Evolutionary conservation across 2,888 invertebrate genomes (phyloP).

Genomic region (Linnaemya vulpina): DNA sequence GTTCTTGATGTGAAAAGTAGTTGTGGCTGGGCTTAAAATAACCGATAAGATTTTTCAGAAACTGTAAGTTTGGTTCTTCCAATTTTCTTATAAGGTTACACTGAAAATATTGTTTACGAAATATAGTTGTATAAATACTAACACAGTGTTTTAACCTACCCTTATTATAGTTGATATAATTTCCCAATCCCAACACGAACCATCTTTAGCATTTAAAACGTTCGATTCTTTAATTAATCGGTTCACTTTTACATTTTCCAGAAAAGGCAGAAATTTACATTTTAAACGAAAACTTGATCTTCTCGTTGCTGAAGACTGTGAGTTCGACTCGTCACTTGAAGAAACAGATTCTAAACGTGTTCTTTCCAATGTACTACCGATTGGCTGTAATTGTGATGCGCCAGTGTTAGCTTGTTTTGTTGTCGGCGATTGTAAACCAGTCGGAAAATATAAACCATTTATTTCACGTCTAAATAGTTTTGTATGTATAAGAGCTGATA

Average conservation of each 20-base stretch:
- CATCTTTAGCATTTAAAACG: constrained; percentile 91
- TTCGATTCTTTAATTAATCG: constrained; percentile 91
- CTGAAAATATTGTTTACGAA: constrained; percentile 70
- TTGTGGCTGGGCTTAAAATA: constrained; percentile 95
- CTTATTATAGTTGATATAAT: constrained; percentile 92
- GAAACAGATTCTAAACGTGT: constrained; percentile 83
- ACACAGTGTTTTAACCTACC: constrained; percentile 83
- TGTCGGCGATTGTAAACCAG: constrained; percentile 62
- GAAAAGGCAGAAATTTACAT: constrained; percentile 84
- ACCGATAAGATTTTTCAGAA: constrained; percentile 90
- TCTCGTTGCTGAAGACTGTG: constrained; percentile 78
- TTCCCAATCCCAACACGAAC: constrained; percentile 96
- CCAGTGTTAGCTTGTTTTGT: constrained; percentile 37
- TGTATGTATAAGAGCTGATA: constrained; percentile 80
- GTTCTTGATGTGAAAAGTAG: constrained; percentile 92
- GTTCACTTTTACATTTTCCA: constrained; percentile 85
- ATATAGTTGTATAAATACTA: constrained; percentile 2
- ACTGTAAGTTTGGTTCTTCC: constrained; percentile 85
- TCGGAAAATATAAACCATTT: constrained; percentile 73
- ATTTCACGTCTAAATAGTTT: constrained; percentile 82
- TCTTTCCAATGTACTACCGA: constrained; percentile 77
- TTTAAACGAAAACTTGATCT: constrained; percentile 81
- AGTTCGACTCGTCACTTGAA: constrained; percentile 83
- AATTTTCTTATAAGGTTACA: constrained; percentile 85
- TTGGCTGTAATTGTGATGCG: constrained; percentile 60